These are phyloP conservation scores for Parotia lawesii DNA, from an alignment of 2,113 vertebrate genomes.

Conservation along the genomic window DNA sequence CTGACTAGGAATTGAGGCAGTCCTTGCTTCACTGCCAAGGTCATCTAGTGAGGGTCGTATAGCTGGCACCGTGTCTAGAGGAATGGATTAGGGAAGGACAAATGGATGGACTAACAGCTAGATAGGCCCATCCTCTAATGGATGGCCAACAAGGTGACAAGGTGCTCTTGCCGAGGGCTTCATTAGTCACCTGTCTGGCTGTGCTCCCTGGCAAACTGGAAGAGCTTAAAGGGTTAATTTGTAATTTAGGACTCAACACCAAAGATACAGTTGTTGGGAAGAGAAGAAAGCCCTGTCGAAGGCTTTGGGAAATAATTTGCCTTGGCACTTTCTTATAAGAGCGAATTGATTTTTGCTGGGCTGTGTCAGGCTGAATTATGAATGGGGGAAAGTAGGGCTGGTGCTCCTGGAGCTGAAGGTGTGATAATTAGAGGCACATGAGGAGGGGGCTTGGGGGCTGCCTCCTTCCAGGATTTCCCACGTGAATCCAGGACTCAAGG, in stretches of 20 bases:
- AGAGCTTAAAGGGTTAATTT: constrained; percentile 22
- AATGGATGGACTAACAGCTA: neutral
- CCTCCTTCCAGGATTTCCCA: neutral
- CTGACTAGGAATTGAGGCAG: neutral
- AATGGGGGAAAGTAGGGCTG: constrained; percentile 7
- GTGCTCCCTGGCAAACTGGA: neutral
- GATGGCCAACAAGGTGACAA: neutral
- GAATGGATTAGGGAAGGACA: neutral
- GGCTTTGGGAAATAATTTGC: constrained; percentile 62
- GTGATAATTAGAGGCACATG: neutral
- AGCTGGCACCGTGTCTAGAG: rapidly evolving
- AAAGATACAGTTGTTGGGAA: neutral
- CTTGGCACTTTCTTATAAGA: constrained; percentile 64
- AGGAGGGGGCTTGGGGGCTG: rapidly evolving
- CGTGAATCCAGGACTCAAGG: rapidly evolving
- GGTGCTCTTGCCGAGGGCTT: neutral
- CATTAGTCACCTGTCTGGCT: neutral
- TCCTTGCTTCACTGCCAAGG: neutral
- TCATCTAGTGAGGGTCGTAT: neutral
- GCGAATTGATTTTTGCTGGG: constrained; percentile 68
- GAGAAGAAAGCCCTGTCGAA: neutral
- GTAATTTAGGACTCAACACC: neutral
- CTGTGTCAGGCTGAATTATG: constrained; percentile 62
- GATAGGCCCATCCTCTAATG: neutral
- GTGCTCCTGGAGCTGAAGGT: neutral